Conservation (phyloP, 1,140 invertebrate genomes). For the Matsumurasca onukii region DNA sequence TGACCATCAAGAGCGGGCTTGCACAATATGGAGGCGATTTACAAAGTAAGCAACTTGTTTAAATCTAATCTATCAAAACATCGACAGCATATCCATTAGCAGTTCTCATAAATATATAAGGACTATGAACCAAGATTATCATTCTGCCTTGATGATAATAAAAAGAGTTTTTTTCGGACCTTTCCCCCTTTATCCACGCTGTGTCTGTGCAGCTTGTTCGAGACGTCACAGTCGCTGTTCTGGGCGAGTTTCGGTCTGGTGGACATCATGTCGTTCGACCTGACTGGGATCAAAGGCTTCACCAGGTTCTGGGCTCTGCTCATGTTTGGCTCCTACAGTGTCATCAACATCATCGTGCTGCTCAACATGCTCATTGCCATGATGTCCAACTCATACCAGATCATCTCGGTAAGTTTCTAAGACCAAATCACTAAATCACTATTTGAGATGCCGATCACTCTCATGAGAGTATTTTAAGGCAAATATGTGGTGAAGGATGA, state of each 20-base stretch:
- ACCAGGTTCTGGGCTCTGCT: slow-evolving; percentile 87
- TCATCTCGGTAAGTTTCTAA: slow-evolving; percentile 76
- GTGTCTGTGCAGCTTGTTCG: slow-evolving; percentile 91
- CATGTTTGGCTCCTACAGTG: slow-evolving; percentile 87
- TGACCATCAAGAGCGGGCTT: slow-evolving; percentile 76
- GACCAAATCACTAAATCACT: too few species aligned
- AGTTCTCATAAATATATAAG: too few species aligned
- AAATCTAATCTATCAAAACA: too few species aligned
- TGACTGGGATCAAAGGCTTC: slow-evolving; percentile 84
- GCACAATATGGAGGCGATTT: slow-evolving; percentile 81
- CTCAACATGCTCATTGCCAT: slow-evolving; percentile 95
- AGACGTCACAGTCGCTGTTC: slow-evolving; percentile 91
- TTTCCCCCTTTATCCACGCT: too few species aligned
- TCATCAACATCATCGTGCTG: slow-evolving; percentile 90
- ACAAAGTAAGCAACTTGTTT: slow-evolving; percentile 73
- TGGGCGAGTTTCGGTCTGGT: slow-evolving; percentile 93
- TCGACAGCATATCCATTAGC: too few species aligned
- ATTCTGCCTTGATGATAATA: too few species aligned
- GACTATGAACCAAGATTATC: too few species aligned
- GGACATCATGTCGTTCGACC: slow-evolving; percentile 81
- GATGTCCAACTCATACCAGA: slow-evolving; percentile 95
- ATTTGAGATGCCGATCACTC: too few species aligned
- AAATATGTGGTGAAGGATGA: too few species aligned
- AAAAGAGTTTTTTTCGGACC: too few species aligned
- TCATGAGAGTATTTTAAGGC: too few species aligned